Evolutionary conservation across 2,888 invertebrate genomes (phyloP), one percentile per base, ranked within the genome.

Genomic region (Petrophora chlorosata): DNA sequence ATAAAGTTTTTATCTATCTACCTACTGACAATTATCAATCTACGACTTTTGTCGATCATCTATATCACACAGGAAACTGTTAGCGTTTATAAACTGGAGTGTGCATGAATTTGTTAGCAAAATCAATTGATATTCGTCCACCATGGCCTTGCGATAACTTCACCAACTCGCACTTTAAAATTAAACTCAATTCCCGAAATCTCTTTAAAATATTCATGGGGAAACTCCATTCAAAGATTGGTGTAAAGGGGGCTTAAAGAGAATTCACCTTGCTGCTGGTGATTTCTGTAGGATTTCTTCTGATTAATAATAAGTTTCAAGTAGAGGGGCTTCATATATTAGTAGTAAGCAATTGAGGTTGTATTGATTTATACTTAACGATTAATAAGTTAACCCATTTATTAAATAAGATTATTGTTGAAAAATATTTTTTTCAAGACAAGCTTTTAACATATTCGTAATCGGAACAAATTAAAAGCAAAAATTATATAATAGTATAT

Each of bases 181-280:
- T 56, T 49, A 49, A 50, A 44, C 28, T 40, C 28, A 30, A 49
- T 44, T 51, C 41, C 33, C 33, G 25, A 9, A 16, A 25, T 39
- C 35, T 46, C 36, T 40, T 45, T 52, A 45, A 56, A 56, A 56
- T 56, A 56, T 56, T 52, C 52, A 56, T 55, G 36, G 43, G 14
- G 33, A 30, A 33, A 33, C 41, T 38, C 36, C 47, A 47, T 51
- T 55, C 51, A 43, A 26, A 51, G 36, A 54, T 48, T 39, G n/a
- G n/a, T n/a, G n/a, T n/a, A n/a, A n/a, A n/a, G n/a, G n/a, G n/a
- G n/a, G n/a, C n/a, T n/a, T n/a, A n/a, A n/a, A n/a, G n/a, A n/a
- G n/a, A n/a, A 28, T 25, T 10, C 10, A 13, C 13, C 28, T 28
- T 16, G n/a, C 16, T 30, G 5, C 33, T 19, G 15, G 15, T 14